Percentiles rank a stretch among this genome's conserved stretches.
Evolutionary conservation across 2,888 invertebrate genomes (phyloP).

Genomic region (Lycaena phlaeas): DNA sequence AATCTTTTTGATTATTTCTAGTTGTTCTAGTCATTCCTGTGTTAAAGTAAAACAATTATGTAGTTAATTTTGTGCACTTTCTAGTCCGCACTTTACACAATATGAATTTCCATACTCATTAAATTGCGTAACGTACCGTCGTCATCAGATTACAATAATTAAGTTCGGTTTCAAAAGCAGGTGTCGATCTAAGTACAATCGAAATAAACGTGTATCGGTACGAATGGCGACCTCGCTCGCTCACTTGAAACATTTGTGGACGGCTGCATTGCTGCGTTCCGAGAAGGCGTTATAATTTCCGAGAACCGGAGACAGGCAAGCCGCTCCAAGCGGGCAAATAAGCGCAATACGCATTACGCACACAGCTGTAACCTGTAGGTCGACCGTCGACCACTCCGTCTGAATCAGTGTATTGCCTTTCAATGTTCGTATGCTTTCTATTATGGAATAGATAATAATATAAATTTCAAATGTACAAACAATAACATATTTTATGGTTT

Average conservation of each 20-base stretch:
- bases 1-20: no score
- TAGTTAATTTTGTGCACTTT: no score
- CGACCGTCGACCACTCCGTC: slow-evolving; percentile 19
- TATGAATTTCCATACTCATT: no score
- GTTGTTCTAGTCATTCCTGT: no score
- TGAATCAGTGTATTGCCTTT: slow-evolving; percentile 23
- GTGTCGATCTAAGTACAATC: slow-evolving; percentile 28
- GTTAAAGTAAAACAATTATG: no score
- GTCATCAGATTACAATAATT: background rate
- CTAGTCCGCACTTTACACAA: no score
- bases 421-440: slow-evolving; percentile 24
- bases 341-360: slow-evolving; percentile 52
- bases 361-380: slow-evolving; percentile 28
- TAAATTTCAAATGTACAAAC: background rate
- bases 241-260: slow-evolving; percentile 52
- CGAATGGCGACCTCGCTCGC: slow-evolving; percentile 60
- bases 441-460: slow-evolving; percentile 16
- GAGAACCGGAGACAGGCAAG: slow-evolving; percentile 66
- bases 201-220: slow-evolving; percentile 37
- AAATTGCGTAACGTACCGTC: no score
- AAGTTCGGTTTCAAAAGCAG: background rate
- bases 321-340: slow-evolving; percentile 56
- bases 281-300: slow-evolving; percentile 72
- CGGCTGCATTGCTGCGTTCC: slow-evolving; percentile 60
- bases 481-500: slow-evolving; percentile 2